Base-by-base conservation (phyloP, 2,797 vertebrate species). In the Lepus oiostolus region DNA sequence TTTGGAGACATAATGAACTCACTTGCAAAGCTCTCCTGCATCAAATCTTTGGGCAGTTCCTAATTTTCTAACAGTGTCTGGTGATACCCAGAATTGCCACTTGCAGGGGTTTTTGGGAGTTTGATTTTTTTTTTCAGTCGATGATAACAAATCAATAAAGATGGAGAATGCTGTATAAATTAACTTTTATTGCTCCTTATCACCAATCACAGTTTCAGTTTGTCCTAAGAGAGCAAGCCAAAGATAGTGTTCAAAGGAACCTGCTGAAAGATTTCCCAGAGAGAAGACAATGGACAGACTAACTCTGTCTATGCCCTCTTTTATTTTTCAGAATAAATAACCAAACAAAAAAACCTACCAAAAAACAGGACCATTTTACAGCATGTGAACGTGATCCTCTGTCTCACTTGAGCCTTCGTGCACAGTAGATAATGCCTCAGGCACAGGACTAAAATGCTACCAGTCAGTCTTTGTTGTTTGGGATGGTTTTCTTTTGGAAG, bases 111-210 rank as follows among this genome's bases (percentile, higher is more conserved):
- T 79, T 58, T 63, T 35, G 22, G 24, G 19, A 5, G n/a, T 76
- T 72, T 42, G 32, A 58, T 50, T 16, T 21, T 62, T 21, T 85
- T 86, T 17, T 84, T 74, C n/a, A 63, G 28, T 72, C 42, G 84
- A 74, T 5, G 3, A 60, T 38, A 30, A 35, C 35, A 77, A 88
- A 63, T 82, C 52, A 90, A 71, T 88, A 76, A 90, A 90, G 74
- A 75, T 63, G 54, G 86, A 86, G 50, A 88, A 93, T 68, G 85
- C 47, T 79, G 85, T 85, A 63, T 63, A 75, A 83, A 83, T 93
- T 65, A 80, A 80, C 19, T 68, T 93, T 30, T 50, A 62, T 91
- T 82, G 26, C 91, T 95, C 50, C 70, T 97, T 91, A 91, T 96
- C 74, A 93, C 32, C 58, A 67, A 28, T 75, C 42, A 60, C 22